Base-by-base conservation (phyloP, 2,888 invertebrate genomes). In the Eupithecia tripunctaria region DNA sequence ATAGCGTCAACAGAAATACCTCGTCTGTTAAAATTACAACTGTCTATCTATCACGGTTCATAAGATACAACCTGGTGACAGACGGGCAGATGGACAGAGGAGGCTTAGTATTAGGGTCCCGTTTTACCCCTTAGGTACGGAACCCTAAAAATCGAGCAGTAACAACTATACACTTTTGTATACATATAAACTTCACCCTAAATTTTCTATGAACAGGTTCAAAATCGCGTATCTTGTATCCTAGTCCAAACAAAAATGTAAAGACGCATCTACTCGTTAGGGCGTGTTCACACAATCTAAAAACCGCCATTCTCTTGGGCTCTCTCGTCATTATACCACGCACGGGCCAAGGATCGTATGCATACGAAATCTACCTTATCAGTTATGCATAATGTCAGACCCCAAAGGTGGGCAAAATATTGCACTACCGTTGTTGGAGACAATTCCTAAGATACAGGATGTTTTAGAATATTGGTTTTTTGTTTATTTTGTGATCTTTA, bases 341-440 rank as follows among this genome's bases (percentile, higher is more conserved):
- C 85, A 83, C 84, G 82, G 83, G 87, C 91, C 91, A 92, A 91
- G 94, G 93, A 94, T 92, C 94, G 92, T 86, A 95, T 95, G 95
- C 95, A 95, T 95, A 95, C 94, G 88, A 89, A 94, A 94, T 94
- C 83, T 89, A 82, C 88, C 94, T 94, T 93, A 94, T 95, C 93
- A 89, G 95, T 93, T 95, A 95, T 95, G 94, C 95, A 95, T 95
- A 95, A 94, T 94, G 92, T 89, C 89, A 88, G 91, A 89, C 92
- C 93, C 93, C 93, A 88, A 92, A 94, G 94, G 94, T 94, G 92
- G 82, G 91, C 93, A 93, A 93, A 93, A 94, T 93, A 93, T 93
- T 93, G 91, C 91, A 90, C 36, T 36, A 62, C 62, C 84, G 84
- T 84, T 84, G 56, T 25, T 25, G 25, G 56, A 56, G 82, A 82